Conservation (phyloP, 2,113 vertebrate genomes). For the Fukomys damarensis region DNA sequence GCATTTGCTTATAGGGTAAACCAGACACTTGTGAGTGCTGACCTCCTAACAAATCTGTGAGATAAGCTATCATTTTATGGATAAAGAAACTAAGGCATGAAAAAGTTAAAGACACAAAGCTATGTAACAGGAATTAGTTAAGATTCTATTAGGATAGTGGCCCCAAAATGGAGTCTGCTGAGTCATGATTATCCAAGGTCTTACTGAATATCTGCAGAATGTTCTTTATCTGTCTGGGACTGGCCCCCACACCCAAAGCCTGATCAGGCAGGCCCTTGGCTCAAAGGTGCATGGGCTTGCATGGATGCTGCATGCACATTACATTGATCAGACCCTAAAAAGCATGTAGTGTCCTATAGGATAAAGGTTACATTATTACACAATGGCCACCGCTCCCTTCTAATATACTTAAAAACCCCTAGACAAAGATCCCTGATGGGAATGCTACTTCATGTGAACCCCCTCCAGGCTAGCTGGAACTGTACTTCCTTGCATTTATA, state of each 20-base stretch:
- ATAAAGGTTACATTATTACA: background rate
- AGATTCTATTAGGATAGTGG: background rate
- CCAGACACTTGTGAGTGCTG: background rate
- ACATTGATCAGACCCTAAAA: background rate
- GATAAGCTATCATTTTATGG: background rate
- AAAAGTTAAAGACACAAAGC: constrained; percentile 31
- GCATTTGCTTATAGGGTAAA: background rate
- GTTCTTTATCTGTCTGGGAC: background rate
- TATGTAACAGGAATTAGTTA: background rate
- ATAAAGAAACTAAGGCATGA: background rate
- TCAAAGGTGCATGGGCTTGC: background rate
- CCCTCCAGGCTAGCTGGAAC: background rate
- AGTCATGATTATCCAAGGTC: background rate
- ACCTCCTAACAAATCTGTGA: constrained; percentile 18
- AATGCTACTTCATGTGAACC: background rate
- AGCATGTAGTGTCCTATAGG: background rate
- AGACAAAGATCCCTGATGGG: background rate
- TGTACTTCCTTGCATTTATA: background rate
- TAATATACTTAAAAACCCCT: background rate
- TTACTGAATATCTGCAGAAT: background rate
- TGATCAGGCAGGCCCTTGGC: background rate
- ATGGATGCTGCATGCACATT: background rate
- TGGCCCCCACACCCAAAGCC: background rate
- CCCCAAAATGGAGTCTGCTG: background rate
- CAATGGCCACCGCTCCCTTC: background rate